These are phyloP conservation scores for Schizopygopsis malacanthus DNA, from an alignment of 2,797 vertebrate genomes.

Conservation along the genomic window DNA sequence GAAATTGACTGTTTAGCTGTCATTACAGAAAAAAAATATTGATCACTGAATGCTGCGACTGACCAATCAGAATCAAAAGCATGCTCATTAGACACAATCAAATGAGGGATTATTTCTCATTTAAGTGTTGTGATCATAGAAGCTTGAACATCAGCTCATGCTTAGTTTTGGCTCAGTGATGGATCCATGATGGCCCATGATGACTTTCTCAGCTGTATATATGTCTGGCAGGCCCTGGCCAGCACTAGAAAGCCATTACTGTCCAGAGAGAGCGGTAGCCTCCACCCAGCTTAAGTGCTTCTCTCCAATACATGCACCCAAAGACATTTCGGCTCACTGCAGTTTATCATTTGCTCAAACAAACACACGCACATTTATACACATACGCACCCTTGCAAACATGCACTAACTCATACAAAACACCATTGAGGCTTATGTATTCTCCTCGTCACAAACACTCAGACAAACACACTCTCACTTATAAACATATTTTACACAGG, in stretches of 20 bases:
- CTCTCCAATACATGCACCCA: slow-evolving; percentile 63
- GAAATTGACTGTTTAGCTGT: background rate
- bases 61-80: too few relatives aligned
- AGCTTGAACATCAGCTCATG: slow-evolving; percentile 27
- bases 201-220: slow-evolving; percentile 74
- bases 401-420: slow-evolving; percentile 13
- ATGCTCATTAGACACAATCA: slow-evolving; percentile 3
- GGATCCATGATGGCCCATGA: slow-evolving; percentile 53
- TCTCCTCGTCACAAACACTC: slow-evolving; percentile 26
- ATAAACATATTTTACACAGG: background rate
- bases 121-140: slow-evolving; percentile 38
- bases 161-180: slow-evolving; percentile 46
- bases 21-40: background rate
- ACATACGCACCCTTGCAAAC: slow-evolving; percentile 2
- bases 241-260: slow-evolving; percentile 9
- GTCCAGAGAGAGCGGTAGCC: slow-evolving; percentile 36
- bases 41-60: too few relatives aligned
- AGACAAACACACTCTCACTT: slow-evolving; percentile 28
- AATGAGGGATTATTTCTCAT: slow-evolving; percentile 36
- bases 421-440: background rate
- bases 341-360: slow-evolving; percentile 67
- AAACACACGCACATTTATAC: slow-evolving; percentile 43
- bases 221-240: slow-evolving; percentile 45
- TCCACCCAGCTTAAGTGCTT: slow-evolving; percentile 32
- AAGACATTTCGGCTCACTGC: slow-evolving; percentile 59